Evolutionary conservation across 2,113 vertebrate genomes (phyloP).

Genomic region (Xenotilapia flavipinnis): DNA sequence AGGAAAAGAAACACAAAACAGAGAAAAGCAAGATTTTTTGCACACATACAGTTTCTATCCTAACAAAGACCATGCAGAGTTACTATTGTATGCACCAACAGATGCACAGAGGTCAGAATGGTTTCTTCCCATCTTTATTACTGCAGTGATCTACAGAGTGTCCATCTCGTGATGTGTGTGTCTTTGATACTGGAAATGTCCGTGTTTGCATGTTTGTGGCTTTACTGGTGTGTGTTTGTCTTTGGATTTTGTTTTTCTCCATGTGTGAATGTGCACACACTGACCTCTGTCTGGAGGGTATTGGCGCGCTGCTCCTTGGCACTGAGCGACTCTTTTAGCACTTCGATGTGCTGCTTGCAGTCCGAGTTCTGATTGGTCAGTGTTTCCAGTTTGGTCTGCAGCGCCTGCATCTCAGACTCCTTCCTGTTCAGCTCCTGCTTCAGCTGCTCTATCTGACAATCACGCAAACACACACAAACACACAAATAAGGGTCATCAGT

Average conservation of each 20-base stretch:
- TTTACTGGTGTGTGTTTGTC: background rate
- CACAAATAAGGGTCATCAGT: background rate
- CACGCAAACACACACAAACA: background rate
- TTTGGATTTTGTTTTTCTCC: background rate
- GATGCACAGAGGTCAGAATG: background rate
- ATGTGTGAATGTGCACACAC: background rate
- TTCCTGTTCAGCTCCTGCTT: slow-evolving; percentile 96
- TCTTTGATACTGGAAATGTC: background rate
- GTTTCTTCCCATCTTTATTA: background rate
- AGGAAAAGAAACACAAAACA: background rate
- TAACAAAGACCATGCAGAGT: background rate
- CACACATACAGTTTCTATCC: background rate
- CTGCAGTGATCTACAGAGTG: background rate
- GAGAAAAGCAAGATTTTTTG: background rate
- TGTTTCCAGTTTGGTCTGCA: slow-evolving; percentile 98
- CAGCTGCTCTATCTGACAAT: slow-evolving; percentile 86
- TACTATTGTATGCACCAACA: background rate
- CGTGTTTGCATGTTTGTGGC: background rate
- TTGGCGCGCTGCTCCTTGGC: slow-evolving; percentile 96
- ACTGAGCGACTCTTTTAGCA: slow-evolving; percentile 96
- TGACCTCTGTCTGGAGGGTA: slow-evolving; percentile 96
- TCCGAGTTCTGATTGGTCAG: slow-evolving; percentile 99
- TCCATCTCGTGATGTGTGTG: background rate
- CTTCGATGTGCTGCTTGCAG: slow-evolving; percentile 98
- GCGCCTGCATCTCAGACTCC: slow-evolving; percentile 94